Conservation (phyloP, 2,113 vertebrate genomes). For the Podiceps cristatus region DNA sequence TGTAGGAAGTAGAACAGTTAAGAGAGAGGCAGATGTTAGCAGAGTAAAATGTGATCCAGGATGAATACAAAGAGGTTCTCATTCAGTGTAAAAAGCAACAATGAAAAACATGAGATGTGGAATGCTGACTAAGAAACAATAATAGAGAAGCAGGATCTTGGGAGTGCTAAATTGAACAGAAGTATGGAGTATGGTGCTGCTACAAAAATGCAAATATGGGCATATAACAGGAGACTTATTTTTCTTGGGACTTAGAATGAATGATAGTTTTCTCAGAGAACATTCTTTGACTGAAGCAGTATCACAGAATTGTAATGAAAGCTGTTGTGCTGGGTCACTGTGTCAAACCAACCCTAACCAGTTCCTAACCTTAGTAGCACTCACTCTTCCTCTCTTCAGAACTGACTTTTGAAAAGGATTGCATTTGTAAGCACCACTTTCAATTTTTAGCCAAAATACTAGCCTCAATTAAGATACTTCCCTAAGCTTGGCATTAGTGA, state of each 20-base stretch:
- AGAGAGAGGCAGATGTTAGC: conserved; percentile 22
- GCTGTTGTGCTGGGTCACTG: background rate
- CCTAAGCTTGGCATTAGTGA: background rate
- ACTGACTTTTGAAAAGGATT: background rate
- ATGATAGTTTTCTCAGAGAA: background rate
- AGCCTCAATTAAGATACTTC: background rate
- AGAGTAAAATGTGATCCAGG: conserved; percentile 21
- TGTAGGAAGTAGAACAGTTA: background rate
- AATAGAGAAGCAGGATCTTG: background rate
- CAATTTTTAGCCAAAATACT: background rate
- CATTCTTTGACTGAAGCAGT: background rate
- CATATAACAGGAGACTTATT: background rate
- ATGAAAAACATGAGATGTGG: background rate
- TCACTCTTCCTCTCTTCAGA: background rate
- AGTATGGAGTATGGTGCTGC: background rate
- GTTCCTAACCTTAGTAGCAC: background rate
- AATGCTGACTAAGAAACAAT: background rate
- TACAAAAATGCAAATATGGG: background rate
- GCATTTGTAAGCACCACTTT: background rate
- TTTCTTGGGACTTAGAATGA: background rate
- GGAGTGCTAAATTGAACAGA: background rate
- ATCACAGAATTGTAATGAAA: background rate
- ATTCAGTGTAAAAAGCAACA: background rate
- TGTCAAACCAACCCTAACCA: rapidly evolving
- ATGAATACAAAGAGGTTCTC: conserved; percentile 8